Percentiles rank a stretch among this genome's conserved stretches.
Evolutionary conservation across 2,113 vertebrate species (phyloP).

Genomic region (Hyperopisus bebe): DNA sequence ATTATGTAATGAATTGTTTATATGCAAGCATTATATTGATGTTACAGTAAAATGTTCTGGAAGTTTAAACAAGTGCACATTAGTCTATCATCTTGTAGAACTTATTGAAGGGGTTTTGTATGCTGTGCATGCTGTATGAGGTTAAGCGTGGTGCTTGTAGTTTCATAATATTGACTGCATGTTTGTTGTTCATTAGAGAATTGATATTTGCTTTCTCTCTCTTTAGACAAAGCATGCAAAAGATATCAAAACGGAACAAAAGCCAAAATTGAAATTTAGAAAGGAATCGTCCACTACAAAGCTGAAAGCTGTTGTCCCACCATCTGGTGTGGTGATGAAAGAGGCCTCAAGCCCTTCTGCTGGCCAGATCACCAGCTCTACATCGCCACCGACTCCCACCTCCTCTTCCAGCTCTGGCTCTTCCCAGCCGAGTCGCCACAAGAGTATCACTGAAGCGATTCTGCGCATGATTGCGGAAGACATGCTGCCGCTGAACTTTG

Average conservation of each 20-base stretch:
- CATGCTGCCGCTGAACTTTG: constrained; percentile 66
- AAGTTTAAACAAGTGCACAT: not conserved
- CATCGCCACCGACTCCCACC: constrained; percentile 4
- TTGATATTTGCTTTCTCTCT: not conserved
- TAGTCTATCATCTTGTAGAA: not conserved
- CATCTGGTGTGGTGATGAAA: not conserved
- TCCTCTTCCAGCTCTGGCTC: constrained; percentile 9
- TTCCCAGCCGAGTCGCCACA: constrained; percentile 36
- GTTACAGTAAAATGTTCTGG: not conserved
- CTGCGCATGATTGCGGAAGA: constrained; percentile 65
- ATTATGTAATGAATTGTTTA: not conserved
- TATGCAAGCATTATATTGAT: not conserved
- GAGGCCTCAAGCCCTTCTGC: constrained; percentile 27
- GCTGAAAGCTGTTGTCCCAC: not conserved
- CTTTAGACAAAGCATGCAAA: not conserved
- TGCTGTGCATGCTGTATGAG: not conserved
- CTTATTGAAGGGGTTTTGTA: not conserved
- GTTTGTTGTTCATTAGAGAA: not conserved
- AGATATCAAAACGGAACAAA: not conserved
- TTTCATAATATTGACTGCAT: not conserved
- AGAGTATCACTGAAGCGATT: constrained; percentile 45
- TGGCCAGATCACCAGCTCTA: not conserved
- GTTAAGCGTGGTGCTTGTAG: not conserved
- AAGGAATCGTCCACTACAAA: not conserved
- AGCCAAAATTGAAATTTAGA: constrained; percentile 17